Base-by-base conservation (phyloP, 2,797 vertebrate genomes). In the Todus mexicanus region DNA sequence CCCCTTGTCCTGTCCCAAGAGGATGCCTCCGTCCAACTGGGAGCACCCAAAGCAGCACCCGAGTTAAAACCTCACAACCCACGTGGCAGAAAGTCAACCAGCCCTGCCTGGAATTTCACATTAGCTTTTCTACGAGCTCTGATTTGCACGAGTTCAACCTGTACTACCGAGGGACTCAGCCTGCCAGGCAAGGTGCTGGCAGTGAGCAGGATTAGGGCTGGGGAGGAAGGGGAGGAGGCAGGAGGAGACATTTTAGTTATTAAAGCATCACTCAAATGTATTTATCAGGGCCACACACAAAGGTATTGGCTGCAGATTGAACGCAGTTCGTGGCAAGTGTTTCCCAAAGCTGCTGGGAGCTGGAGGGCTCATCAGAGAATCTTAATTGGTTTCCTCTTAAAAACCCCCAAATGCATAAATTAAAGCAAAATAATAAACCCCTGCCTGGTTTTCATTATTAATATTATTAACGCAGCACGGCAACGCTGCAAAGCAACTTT, bases 321-420 rank as follows among this genome's bases (percentile, higher is more conserved):
- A 94, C 5, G 14, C 37, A 48, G 47, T 26, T 77, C 22, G 0
- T 78, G 91, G 87, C 84, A 48, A 90, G 84, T 25, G 80, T 80
- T 93, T 87, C 76, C 84, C 68, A 77, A 78, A 95, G 88, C 90
- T 0, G 0, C 79, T 56, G 48, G 83, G 74, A 94, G 90, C 91
- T 76, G 84, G 79, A 87, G 85, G 84, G 87, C 74, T 95, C 96
- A 87, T 96, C 94, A 81, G 84, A 89, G 91, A 90, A 91, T 95
- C 91, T 95, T 95, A 95, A 95, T 90, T 94, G 90, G 90, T 74
- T 93, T 95, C 88, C 63, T 93, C 86, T 94, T 89, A 20, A 83
- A 84, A 70, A 78, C 6, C 5, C 63, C 75, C 92, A 95, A 94
- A 94, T 33, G 86, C 80, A 86, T 87, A 88, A 93, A 95, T 93